Conservation (phyloP, 1,140 invertebrate species). For the Drosophila bocqueti region DNA sequence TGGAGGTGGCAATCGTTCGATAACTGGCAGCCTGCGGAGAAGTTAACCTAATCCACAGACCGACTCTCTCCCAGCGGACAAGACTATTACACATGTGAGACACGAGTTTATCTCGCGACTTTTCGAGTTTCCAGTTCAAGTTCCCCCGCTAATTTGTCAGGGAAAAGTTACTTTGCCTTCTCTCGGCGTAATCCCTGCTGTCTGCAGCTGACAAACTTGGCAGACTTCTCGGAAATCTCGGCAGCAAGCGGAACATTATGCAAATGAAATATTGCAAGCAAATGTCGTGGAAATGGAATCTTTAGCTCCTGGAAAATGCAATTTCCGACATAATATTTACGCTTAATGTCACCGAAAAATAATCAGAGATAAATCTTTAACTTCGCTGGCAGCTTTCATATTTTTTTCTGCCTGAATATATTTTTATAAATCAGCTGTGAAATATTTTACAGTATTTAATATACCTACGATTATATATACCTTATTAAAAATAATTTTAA, state of each 20-base stretch:
- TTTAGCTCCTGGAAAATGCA: slow-evolving; percentile 47
- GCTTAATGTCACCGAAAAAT: slow-evolving; percentile 36
- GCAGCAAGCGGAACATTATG: slow-evolving; percentile 48
- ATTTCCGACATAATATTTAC: slow-evolving; percentile 45
- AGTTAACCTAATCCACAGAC: slow-evolving; percentile 45
- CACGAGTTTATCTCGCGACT: slow-evolving; percentile 46
- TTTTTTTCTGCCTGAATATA: neutral
- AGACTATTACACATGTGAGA: slow-evolving; percentile 55
- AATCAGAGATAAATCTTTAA: slow-evolving; percentile 31
- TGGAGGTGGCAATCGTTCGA: slow-evolving; percentile 49
- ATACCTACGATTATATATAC: neutral
- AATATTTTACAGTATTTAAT: neutral
- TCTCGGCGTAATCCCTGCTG: slow-evolving; percentile 31
- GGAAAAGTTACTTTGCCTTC: slow-evolving; percentile 25
- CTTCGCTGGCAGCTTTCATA: slow-evolving; percentile 6
- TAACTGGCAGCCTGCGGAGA: slow-evolving; percentile 23
- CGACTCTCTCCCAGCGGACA: slow-evolving; percentile 9
- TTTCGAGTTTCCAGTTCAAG: slow-evolving; percentile 9
- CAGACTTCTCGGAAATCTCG: slow-evolving; percentile 43
- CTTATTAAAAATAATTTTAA: neutral
- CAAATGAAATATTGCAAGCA: slow-evolving; percentile 71
- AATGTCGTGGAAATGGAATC: slow-evolving; percentile 30
- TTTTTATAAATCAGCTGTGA: neutral
- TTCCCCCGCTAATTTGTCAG: slow-evolving; percentile 38
- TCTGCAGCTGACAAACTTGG: slow-evolving; percentile 45